These are phyloP conservation scores for Anser brachyrhynchus DNA, from an alignment of 2,113 vertebrate species.

Conservation along the genomic window DNA sequence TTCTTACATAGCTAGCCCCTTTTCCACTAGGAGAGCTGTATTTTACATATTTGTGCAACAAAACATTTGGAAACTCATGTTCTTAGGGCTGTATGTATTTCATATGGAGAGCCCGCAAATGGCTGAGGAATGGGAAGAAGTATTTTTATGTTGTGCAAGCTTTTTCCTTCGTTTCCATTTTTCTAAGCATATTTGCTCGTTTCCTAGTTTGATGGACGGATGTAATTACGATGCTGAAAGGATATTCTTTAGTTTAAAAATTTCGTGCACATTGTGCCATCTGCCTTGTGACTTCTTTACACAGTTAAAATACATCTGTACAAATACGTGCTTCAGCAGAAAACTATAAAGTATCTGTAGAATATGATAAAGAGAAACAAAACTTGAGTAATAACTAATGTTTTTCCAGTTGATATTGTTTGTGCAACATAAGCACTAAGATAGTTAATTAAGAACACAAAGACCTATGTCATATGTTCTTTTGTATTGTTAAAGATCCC, in stretches of 20 bases:
- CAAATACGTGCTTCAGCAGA: fast-evolving
- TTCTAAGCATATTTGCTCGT: neutral
- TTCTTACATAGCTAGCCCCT: neutral
- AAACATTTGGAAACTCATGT: neutral
- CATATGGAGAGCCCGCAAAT: neutral
- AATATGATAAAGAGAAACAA: neutral
- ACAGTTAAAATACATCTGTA: neutral
- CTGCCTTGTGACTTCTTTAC: neutral
- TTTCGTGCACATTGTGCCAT: neutral
- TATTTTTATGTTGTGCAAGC: neutral
- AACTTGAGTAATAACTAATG: neutral
- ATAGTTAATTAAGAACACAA: neutral
- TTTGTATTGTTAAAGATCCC: neutral
- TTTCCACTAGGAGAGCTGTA: neutral
- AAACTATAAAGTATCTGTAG: neutral
- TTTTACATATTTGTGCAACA: neutral
- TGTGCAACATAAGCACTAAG: neutral
- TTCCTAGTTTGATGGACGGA: neutral
- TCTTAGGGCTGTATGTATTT: neutral
- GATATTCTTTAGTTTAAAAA: neutral
- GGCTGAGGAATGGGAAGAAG: neutral
- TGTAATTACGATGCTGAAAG: neutral
- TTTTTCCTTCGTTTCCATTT: neutral
- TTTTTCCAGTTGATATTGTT: neutral
- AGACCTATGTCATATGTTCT: neutral